A percentile compares a stretch with the other conserved stretches of the same genome.
phyloP scores from a whole-genome alignment of 2,113 vertebrate genomes.

The Rutilus rutilus region DNA sequence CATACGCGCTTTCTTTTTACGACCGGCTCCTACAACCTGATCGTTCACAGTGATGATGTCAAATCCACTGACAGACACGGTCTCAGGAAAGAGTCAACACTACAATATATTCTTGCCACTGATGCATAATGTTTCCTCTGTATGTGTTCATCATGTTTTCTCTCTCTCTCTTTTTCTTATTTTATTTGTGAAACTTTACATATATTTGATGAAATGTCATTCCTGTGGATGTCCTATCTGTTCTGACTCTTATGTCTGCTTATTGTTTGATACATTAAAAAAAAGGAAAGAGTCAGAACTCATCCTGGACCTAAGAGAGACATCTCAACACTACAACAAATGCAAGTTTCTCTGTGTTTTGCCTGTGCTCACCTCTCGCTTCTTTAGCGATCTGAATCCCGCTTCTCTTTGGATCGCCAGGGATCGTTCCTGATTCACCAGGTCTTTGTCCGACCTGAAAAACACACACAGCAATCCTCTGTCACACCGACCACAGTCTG shows the following conservation, averaged over 20 bases:
- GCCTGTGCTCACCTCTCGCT: conserved; percentile 66
- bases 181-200: too few relatives aligned
- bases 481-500: not conserved
- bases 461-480: conserved; percentile 24
- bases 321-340: not conserved
- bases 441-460: conserved; percentile 77
- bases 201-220: too few relatives aligned
- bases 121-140: too few relatives aligned
- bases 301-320: not conserved
- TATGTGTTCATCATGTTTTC: too few relatives aligned
- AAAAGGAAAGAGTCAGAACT: not conserved
- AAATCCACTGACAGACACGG: not conserved
- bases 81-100: not conserved
- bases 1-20: conserved; percentile 99
- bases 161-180: too few relatives aligned
- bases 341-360: not conserved
- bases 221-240: too few relatives aligned
- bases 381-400: conserved; percentile 74
- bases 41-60: conserved; percentile 36
- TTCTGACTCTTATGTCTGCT: too few relatives aligned
- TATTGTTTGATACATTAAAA: too few relatives aligned
- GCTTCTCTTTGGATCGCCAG: conserved; percentile 71
- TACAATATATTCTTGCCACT: too few relatives aligned
- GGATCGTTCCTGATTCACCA: conserved; percentile 69
- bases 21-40: conserved; percentile 80